phyloP scores from a whole-genome alignment of 1,140 invertebrate genomes.

The Trialeurodes vaporariorum region DNA sequence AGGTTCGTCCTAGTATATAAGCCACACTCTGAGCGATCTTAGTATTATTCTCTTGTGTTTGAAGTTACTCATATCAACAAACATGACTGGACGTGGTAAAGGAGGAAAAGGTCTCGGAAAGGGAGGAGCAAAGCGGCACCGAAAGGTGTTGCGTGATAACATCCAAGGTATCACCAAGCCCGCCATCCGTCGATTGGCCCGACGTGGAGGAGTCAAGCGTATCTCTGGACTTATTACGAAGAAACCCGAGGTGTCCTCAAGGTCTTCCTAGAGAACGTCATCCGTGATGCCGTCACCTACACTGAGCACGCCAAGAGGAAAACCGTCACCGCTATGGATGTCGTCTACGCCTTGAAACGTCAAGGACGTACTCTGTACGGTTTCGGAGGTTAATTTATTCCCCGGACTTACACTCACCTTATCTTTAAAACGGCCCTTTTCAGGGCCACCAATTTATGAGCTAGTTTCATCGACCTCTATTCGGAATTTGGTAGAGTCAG shows the following conservation, averaged over 20 bases:
- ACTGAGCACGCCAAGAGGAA: constrained; percentile 52
- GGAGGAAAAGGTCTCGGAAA: constrained; percentile 54
- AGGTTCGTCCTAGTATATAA: no score
- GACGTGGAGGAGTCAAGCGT: constrained; percentile 62
- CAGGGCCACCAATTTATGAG: no score
- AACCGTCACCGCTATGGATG: constrained; percentile 64
- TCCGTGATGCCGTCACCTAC: constrained; percentile 49
- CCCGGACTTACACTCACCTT: no score
- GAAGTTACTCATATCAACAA: no score
- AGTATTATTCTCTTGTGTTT: no score
- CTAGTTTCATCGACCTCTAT: no score
- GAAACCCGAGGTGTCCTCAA: constrained; percentile 50
- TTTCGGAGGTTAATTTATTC: constrained; percentile 52
- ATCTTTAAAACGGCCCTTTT: no score
- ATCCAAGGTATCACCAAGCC: constrained; percentile 62
- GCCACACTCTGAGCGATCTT: no score
- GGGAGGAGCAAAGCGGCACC: constrained; percentile 53
- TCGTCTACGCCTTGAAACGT: constrained; percentile 72
- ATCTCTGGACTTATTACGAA: constrained; percentile 49
- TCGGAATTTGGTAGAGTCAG: no score
- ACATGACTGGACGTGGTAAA: no score
- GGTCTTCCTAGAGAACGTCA: constrained; percentile 51
- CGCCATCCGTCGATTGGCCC: constrained; percentile 44
- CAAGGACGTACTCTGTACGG: constrained; percentile 60
- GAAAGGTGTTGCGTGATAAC: constrained; percentile 57